phyloP scores from a whole-genome alignment of 2,113 vertebrate genomes.

The Platysternon megacephalum region DNA sequence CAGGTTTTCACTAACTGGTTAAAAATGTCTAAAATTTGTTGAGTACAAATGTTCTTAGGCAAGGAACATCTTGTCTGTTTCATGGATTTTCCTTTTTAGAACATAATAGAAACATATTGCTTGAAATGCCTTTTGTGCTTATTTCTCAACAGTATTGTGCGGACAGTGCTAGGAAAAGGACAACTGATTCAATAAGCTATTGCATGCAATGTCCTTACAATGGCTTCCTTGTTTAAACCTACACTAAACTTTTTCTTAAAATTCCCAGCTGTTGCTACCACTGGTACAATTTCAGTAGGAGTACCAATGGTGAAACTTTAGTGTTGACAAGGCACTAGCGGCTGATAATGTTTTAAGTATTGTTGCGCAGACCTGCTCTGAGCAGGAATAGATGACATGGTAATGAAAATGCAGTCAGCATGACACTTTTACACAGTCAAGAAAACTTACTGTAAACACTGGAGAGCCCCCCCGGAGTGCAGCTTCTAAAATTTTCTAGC shows the following conservation, averaged over 20 bases:
- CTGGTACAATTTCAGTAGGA: not conserved
- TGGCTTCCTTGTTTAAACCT: not conserved
- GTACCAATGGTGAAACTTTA: not conserved
- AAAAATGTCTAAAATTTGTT: not conserved
- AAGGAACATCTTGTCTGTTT: not conserved
- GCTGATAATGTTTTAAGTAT: not conserved
- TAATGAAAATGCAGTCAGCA: not conserved
- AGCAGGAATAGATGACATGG: not conserved
- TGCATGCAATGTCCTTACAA: not conserved
- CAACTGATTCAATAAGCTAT: not conserved
- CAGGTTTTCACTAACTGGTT: not conserved
- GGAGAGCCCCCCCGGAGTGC: not conserved
- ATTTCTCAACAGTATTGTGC: not conserved
- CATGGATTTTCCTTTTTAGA: not conserved
- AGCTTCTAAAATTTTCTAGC: not conserved
- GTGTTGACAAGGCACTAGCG: not conserved
- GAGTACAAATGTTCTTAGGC: not conserved
- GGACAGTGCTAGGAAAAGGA: not conserved
- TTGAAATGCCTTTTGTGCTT: not conserved
- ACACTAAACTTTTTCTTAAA: not conserved
- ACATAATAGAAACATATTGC: not conserved
- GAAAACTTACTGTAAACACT: not conserved
- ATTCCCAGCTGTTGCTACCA: not conserved
- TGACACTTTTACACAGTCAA: not conserved
- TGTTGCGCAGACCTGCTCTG: accelerated